Evolutionary conservation across 2,797 vertebrate species (phyloP).

Genomic region (Alauda arvensis): DNA sequence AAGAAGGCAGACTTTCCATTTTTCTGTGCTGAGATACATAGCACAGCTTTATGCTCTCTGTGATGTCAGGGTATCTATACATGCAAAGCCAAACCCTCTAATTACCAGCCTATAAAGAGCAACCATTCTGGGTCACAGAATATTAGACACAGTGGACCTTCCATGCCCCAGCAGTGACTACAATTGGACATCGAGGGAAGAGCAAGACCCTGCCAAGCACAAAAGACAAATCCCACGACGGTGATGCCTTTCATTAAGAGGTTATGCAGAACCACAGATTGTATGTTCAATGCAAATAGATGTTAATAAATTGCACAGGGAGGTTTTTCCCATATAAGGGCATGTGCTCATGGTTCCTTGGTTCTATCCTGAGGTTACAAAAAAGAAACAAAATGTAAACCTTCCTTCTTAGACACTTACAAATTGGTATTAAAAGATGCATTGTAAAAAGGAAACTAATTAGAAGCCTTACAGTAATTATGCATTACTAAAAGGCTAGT

Average conservation of each 20-base stretch:
- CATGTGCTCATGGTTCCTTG: background rate
- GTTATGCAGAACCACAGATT: background rate
- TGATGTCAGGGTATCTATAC: background rate
- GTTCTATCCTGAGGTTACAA: slow-evolving; percentile 2
- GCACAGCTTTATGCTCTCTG: background rate
- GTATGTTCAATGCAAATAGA: background rate
- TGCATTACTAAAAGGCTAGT: background rate
- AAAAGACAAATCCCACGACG: background rate
- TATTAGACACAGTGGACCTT: background rate
- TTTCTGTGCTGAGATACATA: background rate
- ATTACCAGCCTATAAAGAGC: background rate
- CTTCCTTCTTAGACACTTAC: background rate
- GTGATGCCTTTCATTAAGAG: background rate
- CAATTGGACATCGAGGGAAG: background rate
- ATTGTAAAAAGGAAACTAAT: slow-evolving; percentile 20
- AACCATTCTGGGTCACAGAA: background rate
- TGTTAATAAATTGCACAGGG: background rate
- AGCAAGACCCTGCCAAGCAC: background rate
- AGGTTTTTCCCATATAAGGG: background rate
- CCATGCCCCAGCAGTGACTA: background rate
- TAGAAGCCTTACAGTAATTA: slow-evolving; percentile 33
- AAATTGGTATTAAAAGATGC: slow-evolving; percentile 12
- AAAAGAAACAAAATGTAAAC: background rate
- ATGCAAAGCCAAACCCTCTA: background rate
- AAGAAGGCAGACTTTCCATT: background rate